A percentile compares a stretch with the other conserved stretches of the same genome.
Conservation (phyloP, 2,113 vertebrate genomes). For the Mastomys coucha region DNA sequence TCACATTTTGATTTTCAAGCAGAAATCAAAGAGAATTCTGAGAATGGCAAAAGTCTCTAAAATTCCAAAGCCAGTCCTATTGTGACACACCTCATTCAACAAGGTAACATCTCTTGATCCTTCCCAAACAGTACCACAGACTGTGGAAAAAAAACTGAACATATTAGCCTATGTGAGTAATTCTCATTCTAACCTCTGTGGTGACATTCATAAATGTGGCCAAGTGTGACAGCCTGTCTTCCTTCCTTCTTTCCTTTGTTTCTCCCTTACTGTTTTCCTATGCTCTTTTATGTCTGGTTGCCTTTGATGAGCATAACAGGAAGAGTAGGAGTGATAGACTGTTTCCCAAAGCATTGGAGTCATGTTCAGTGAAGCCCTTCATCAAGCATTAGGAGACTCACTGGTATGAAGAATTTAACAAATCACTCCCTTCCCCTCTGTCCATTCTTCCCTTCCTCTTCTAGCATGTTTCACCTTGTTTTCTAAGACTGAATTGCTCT, state of each 20-base stretch:
- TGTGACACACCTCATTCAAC: not conserved
- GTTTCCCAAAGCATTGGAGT: not conserved
- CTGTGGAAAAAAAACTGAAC: rapidly evolving
- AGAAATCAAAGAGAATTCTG: not conserved
- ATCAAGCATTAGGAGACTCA: not conserved
- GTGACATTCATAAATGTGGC: not conserved
- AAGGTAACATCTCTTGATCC: not conserved
- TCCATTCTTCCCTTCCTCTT: not conserved
- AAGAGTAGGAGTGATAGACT: not conserved
- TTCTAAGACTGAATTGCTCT: not conserved
- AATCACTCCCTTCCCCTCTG: not conserved
- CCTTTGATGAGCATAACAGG: not conserved
- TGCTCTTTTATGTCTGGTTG: not conserved
- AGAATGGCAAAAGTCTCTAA: not conserved
- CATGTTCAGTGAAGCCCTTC: not conserved
- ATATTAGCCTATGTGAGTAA: not conserved
- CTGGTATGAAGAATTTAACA: not conserved
- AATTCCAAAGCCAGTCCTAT: not conserved
- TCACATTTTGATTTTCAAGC: not conserved
- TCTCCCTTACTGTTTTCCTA: not conserved
- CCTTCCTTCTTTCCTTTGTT: not conserved
- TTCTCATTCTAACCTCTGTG: not conserved
- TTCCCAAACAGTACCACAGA: not conserved
- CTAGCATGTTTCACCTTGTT: not conserved
- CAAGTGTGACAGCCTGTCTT: not conserved